Evolutionary conservation across 2,888 invertebrate species (phyloP).

Genomic region (Choreutis nemorana): DNA sequence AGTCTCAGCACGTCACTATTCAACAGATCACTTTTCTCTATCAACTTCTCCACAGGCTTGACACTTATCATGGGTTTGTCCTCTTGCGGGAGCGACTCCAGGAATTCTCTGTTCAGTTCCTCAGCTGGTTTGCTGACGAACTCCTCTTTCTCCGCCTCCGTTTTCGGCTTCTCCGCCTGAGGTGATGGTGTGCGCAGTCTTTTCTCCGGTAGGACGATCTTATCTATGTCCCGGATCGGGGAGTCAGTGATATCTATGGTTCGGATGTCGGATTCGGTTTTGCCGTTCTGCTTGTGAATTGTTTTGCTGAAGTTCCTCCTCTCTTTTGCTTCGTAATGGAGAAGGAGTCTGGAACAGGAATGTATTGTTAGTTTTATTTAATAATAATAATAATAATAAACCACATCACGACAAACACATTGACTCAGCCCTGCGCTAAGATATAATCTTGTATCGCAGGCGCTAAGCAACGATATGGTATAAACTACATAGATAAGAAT

Average conservation of each 20-base stretch:
- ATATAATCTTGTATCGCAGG: no score
- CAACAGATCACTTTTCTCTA: constrained; percentile 13
- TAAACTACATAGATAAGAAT: no score
- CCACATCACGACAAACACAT: no score
- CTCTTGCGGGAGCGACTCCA: constrained; percentile 41
- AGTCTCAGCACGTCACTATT: constrained; percentile 12
- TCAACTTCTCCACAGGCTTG: constrained; percentile 39
- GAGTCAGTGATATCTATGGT: constrained; percentile 52
- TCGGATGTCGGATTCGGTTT: constrained; percentile 24
- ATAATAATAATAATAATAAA: no score
- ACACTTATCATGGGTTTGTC: constrained; percentile 24
- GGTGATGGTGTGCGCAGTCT: constrained; percentile 24
- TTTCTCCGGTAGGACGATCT: constrained; percentile 14
- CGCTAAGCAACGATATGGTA: no score
- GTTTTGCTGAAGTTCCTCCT: constrained; percentile 37
- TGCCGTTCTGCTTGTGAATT: constrained; percentile 40
- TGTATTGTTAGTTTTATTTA: no score
- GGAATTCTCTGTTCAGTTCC: constrained; percentile 46
- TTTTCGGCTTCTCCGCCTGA: constrained; percentile 17
- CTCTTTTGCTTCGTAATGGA: constrained; percentile 72
- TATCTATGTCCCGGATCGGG: constrained; percentile 33
- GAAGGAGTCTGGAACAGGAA: constrained; percentile 68
- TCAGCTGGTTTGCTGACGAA: constrained; percentile 38
- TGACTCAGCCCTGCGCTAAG: no score
- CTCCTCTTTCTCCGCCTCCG: constrained; percentile 25